A percentile compares a stretch with the other conserved stretches of the same genome.
phyloP scores from a whole-genome alignment of 2,888 invertebrate genomes.

The Spilarctia lutea region DNA sequence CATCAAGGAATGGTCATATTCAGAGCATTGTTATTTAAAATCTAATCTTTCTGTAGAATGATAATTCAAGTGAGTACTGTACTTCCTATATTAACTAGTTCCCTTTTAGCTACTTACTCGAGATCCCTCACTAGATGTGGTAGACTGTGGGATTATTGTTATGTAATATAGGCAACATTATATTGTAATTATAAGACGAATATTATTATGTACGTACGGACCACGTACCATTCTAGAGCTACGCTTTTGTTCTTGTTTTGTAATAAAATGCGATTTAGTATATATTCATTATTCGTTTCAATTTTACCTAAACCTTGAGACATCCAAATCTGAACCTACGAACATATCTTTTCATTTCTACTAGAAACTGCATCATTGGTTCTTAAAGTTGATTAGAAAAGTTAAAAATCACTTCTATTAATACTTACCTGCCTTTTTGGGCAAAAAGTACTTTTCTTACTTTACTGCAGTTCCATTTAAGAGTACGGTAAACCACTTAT shows the following conservation, averaged over 20 bases:
- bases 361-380: background rate
- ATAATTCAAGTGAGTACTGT: background rate
- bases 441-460: too few species aligned
- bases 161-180: constrained; percentile 51
- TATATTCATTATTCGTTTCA: constrained; percentile 24
- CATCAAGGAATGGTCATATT: too few species aligned
- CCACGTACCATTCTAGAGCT: constrained; percentile 47
- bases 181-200: constrained; percentile 58
- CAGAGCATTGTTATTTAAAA: background rate
- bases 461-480: too few species aligned
- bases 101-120: background rate
- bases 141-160: constrained; percentile 34
- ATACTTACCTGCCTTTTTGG: too few species aligned
- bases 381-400: too few species aligned
- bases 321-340: background rate
- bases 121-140: constrained; percentile 12
- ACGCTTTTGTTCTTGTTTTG: constrained; percentile 56
- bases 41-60: background rate
- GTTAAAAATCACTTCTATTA: too few species aligned
- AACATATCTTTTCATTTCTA: background rate
- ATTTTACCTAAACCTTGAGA: background rate
- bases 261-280: constrained; percentile 59
- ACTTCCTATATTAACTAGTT: constrained; percentile 2
- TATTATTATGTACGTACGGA: constrained; percentile 57
- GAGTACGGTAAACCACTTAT: too few species aligned